Percentiles rank a stretch among this genome's conserved stretches.
phyloP scores from a whole-genome alignment of 92 coral and sea anemone species.

The Galaxea fascicularis region DNA sequence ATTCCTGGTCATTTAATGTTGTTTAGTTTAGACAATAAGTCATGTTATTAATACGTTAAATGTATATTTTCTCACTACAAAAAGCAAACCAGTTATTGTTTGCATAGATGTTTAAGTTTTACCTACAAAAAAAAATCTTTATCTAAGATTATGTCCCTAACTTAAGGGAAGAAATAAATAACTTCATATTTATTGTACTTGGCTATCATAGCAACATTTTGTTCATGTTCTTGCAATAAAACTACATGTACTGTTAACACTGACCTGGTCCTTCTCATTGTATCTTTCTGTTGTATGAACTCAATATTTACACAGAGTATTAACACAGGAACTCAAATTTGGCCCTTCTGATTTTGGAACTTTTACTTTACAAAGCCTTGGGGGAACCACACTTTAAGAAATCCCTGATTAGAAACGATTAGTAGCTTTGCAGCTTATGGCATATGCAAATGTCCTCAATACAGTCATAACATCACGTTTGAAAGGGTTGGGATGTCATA shows the following conservation, averaged over 20 bases:
- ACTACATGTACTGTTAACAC: not conserved
- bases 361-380: slow-evolving; percentile 7
- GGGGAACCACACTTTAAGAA: not conserved
- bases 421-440: slow-evolving; percentile 1
- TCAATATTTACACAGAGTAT: not conserved
- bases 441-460: slow-evolving; percentile 1
- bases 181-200: not conserved
- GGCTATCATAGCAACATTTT: slow-evolving; percentile 3
- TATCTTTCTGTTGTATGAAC: slow-evolving; percentile 4
- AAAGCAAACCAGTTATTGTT: not conserved
- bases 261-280: slow-evolving; percentile 6
- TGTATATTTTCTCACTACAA: not conserved
- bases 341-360: not conserved
- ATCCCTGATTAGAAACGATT: not conserved
- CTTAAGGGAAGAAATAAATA: not conserved
- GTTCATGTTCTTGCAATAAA: slow-evolving; percentile 10
- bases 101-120: slow-evolving; percentile 4
- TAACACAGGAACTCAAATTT: not conserved
- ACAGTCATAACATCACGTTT: not conserved
- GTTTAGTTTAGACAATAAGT: slow-evolving; percentile 2
- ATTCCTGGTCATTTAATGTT: slow-evolving; percentile 5
- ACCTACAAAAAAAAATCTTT: not conserved
- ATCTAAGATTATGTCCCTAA: not conserved
- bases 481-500: not conserved
- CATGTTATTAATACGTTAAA: not conserved